Base-by-base conservation (phyloP, 1,140 invertebrate genomes). In the Neuroterus valhalla region DNA sequence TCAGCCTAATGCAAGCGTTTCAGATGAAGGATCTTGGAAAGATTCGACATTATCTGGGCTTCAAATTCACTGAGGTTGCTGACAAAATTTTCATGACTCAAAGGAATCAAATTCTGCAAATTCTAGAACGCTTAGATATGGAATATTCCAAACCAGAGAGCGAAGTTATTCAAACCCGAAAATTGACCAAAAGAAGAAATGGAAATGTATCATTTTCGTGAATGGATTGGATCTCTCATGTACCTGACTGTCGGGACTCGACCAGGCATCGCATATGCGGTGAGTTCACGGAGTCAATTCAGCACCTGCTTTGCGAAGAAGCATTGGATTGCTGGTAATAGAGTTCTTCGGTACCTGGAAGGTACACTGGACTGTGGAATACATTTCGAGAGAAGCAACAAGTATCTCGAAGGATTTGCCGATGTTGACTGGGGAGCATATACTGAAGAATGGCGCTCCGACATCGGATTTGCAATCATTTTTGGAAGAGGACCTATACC, bases 401-500 rank as follows among this genome's bases (percentile, higher is more conserved):
- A 17, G 68, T 43, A 70, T 43, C 43, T 76, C 4, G 31, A 68
- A 17, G 70, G 78, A 31, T 79, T 48, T 70, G 71, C 67, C 15
- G 80, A 85, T 73, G 81, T 82, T 21, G 80, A 82, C 62, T 83
- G 81, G 70, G 73, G 52, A 68, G 71, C 84, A 77, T 67, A 71
- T 74, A 26, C 62, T 66, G 52, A 79, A 42, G 71, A 87, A 72
- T 66, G 76, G 55, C 68, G 55, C 77, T 78, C 79, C 26, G 76
- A 77, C 31, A 75, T 80, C 11, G 81, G 89, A 12, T 86, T 82
- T 77, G 50, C 86, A 0, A 85, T 87, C 72, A 66, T 67, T 14
- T 19, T 72, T 12, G 71, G 71, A 42, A 70, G 88, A 69, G 11
- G 86, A 52, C 84, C 89, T 70, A 88, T 91, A 70, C 88, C n/a